Evolutionary conservation across 2,797 vertebrate species (phyloP).

Genomic region (Rhynchotus rufescens): DNA sequence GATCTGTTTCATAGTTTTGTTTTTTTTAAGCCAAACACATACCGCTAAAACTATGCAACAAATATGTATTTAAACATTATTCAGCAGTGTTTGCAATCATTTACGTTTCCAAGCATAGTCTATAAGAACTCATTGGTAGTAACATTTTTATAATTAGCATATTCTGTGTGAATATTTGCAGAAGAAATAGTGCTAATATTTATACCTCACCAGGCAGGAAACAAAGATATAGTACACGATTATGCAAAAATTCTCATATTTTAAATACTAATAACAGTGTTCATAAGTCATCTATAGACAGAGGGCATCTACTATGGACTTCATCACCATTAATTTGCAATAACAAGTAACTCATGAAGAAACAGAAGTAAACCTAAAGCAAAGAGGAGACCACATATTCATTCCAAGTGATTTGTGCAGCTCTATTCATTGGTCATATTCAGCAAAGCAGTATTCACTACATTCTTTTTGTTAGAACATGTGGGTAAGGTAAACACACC

Average conservation of each 20-base stretch:
- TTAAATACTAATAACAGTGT: neutral
- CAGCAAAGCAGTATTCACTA: neutral
- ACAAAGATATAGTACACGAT: neutral
- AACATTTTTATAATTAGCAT: constrained; percentile 1
- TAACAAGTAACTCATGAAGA: neutral
- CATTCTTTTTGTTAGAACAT: neutral
- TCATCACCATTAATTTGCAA: neutral
- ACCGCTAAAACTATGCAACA: neutral
- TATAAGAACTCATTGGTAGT: neutral
- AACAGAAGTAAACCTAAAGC: neutral
- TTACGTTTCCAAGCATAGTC: neutral
- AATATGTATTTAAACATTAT: neutral
- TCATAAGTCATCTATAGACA: neutral
- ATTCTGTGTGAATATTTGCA: neutral
- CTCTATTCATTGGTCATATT: neutral
- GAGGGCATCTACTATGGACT: neutral
- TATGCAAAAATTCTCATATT: neutral
- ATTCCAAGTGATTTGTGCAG: neutral
- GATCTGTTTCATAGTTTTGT: neutral
- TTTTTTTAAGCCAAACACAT: neutral
- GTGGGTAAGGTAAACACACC: neutral
- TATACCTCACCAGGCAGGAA: neutral
- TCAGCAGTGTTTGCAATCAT: neutral
- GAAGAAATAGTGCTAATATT: neutral
- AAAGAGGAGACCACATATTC: neutral